Conservation (phyloP, 1,140 invertebrate species). For the Ctenoplectra terminalis region DNA sequence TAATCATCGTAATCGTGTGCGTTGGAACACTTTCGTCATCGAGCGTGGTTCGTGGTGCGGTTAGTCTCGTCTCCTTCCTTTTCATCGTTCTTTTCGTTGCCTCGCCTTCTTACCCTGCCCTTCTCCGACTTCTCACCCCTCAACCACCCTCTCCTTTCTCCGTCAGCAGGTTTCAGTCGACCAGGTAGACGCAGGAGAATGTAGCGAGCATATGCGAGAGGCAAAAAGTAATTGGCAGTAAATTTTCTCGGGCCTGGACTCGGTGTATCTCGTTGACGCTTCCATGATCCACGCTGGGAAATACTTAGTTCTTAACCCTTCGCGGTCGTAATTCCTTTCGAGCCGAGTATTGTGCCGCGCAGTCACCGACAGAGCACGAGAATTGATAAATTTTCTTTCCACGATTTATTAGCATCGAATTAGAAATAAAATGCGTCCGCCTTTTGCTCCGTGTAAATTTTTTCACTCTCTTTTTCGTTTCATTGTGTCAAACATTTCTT, state of each 20-base stretch:
- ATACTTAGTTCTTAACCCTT: constrained; percentile 7
- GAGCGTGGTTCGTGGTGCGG: background rate
- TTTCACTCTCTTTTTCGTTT: too few relatives aligned
- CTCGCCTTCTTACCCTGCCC: background rate
- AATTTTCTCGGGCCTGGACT: constrained; percentile 46
- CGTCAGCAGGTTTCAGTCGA: constrained; percentile 42
- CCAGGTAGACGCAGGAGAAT: constrained; percentile 53
- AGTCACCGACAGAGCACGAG: background rate
- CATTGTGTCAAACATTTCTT: too few relatives aligned
- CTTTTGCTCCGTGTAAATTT: background rate
- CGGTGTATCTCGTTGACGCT: constrained; percentile 29
- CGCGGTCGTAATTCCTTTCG: constrained; percentile 13
- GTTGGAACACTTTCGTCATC: constrained; percentile 27
- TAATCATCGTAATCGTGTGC: constrained; percentile 29
- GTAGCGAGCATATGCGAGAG: constrained; percentile 32
- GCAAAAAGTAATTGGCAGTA: constrained; percentile 66
- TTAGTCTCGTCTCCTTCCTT: background rate
- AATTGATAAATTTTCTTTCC: constrained; percentile 24
- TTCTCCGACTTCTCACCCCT: background rate
- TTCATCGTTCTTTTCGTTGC: background rate
- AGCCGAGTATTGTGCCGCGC: background rate
- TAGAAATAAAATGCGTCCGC: background rate
- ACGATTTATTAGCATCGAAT: background rate
- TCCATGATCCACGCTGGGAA: constrained; percentile 28
- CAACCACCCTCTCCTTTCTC: background rate